Base-by-base conservation (phyloP, 2,113 vertebrate genomes). In the Bubo blakistoni region DNA sequence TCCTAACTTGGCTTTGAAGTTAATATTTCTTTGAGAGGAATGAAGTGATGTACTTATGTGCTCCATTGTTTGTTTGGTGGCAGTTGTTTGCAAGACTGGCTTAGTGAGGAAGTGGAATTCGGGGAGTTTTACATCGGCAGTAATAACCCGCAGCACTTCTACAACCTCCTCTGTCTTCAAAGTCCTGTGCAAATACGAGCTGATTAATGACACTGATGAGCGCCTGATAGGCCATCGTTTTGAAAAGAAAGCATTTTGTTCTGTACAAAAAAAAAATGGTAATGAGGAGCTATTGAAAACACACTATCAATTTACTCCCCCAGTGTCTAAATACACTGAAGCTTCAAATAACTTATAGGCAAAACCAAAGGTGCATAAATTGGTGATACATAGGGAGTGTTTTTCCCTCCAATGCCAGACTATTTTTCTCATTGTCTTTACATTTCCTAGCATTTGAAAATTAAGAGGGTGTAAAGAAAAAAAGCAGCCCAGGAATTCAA, bases 151-250 rank as follows among this genome's bases (percentile, higher is more conserved):
- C 57, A 83, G 87, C 58, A 47, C 36, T 95, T 83, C 73, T 58
- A 40, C 70, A 86, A 73, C 66, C 63, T 52, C 44, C 44, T 46
- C 78, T 29, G 57, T 59, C 91, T 95, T 96, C 89, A 71, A 90
- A 94, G 87, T 36, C 42, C 42, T 67, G 38, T 36, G 59, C 71
- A 82, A 92, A 94, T 54, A 82, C 7, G 20, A 65, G 40, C 32
- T 73, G 79, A 83, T 93, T 94, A 91, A 96, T 97, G 74, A 78
- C 91, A 16, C 38, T 74, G 93, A 90, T 78, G 87, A 81, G 78
- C 1, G 2, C 78, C 59, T 34, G 74, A 77, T 47, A 91, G 69
- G 58, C 79, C 85, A 70, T 82, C 38, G 2, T 54, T 79, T 54
- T 38, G 78, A 61, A 6, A 65, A 86, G 83, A 92, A 83, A 73